Percentiles rank a stretch among this genome's conserved stretches.
Evolutionary conservation across 2,888 invertebrate genomes (phyloP).

Genomic region (Dexiosoma caninum): DNA sequence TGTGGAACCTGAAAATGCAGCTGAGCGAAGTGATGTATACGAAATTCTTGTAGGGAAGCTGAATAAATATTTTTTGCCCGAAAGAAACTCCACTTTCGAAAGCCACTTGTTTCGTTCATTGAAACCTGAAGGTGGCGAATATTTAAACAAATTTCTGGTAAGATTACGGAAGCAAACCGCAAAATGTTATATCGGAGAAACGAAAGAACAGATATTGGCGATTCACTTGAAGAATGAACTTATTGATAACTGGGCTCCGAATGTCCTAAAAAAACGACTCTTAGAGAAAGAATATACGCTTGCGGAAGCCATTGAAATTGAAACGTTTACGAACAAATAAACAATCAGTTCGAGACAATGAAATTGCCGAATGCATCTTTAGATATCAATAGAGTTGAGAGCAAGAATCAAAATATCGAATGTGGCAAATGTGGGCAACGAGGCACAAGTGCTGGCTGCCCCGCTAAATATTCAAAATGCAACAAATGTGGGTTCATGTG

Average conservation of each 20-base stretch:
- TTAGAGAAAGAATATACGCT: conserved; percentile 9
- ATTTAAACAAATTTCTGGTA: conserved; percentile 69
- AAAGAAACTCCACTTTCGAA: conserved; percentile 59
- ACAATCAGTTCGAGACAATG: conserved; percentile 28
- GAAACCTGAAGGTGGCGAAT: conserved; percentile 68
- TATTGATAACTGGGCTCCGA: conserved; percentile 54
- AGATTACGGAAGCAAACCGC: conserved; percentile 60
- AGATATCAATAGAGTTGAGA: no score
- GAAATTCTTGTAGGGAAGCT: no score
- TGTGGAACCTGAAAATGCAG: background rate
- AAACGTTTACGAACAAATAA: conserved; percentile 51
- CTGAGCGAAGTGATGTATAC: no score
- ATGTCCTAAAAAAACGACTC: conserved; percentile 53
- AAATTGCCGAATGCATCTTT: background rate
- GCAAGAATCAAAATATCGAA: no score
- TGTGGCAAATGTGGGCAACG: no score
- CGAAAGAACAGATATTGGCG: no score
- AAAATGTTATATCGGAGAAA: conserved; percentile 55
- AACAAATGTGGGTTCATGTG: no score
- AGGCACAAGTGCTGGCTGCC: background rate
- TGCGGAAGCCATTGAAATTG: conserved; percentile 50
- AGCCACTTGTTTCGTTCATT: conserved; percentile 55
- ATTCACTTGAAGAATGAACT: no score
- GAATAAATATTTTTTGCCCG: no score
- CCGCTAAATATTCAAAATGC: no score